These are phyloP conservation scores for Sarcophaga peregrina DNA, from an alignment of 1,140 invertebrate genomes.

Conservation along the genomic window DNA sequence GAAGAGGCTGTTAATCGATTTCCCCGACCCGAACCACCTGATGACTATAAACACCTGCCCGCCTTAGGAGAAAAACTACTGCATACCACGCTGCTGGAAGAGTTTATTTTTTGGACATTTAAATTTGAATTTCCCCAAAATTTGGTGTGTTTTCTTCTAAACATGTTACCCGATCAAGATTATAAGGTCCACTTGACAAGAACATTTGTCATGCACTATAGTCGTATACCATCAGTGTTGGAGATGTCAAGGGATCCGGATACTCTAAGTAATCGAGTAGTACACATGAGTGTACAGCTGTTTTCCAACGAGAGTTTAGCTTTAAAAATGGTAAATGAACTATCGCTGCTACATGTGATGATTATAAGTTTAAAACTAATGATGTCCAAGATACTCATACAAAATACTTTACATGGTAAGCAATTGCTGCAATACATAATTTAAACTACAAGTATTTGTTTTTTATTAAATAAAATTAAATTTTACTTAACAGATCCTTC, in stretches of 20 bases:
- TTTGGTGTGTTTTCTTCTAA: constrained; percentile 93
- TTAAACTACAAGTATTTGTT: background rate
- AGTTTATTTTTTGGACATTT: constrained; percentile 97
- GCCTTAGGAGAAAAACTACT: constrained; percentile 81
- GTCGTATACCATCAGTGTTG: constrained; percentile 90
- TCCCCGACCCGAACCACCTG: constrained; percentile 82
- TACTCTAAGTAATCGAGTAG: constrained; percentile 92
- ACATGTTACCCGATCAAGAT: constrained; percentile 93
- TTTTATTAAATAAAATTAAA: background rate
- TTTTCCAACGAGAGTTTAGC: constrained; percentile 95
- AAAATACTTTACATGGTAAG: constrained; percentile 86
- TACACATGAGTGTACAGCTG: constrained; percentile 95
- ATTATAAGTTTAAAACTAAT: constrained; percentile 92
- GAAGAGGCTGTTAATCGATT: constrained; percentile 81
- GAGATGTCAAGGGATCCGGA: constrained; percentile 87
- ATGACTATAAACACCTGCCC: constrained; percentile 83
- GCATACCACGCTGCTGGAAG: constrained; percentile 91
- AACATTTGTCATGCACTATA: constrained; percentile 96
- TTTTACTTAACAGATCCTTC: constrained; percentile 72
- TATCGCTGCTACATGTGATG: constrained; percentile 93
- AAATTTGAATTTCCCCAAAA: constrained; percentile 98
- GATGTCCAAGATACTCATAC: constrained; percentile 91
- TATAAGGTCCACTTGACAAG: constrained; percentile 95
- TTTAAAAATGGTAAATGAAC: constrained; percentile 87
- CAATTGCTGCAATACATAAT: constrained; percentile 24